Percentiles rank a stretch among this genome's conserved stretches.
phyloP scores from a whole-genome alignment of 2,888 invertebrate genomes.

The Ypsolopha sequella region DNA sequence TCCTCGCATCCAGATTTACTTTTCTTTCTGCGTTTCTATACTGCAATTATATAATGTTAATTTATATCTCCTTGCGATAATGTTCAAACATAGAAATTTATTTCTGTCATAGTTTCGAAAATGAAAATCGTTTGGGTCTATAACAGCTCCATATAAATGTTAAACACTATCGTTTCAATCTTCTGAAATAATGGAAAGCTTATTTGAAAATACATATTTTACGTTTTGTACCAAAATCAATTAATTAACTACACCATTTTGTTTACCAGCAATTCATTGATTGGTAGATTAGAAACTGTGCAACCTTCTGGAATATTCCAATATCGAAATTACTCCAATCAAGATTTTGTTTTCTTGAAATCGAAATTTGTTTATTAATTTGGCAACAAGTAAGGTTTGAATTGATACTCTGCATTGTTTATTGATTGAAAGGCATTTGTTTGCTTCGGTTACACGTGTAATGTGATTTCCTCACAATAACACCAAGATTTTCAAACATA shows the following conservation, averaged over 20 bases:
- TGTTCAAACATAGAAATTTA: too few species aligned
- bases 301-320: background rate
- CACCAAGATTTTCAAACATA: too few species aligned
- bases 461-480: too few species aligned
- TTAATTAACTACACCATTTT: constrained; percentile 22
- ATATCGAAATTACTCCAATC: background rate
- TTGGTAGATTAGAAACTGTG: background rate
- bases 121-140: too few species aligned
- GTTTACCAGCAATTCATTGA: background rate
- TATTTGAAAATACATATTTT: constrained; percentile 25
- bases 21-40: too few species aligned
- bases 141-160: too few species aligned
- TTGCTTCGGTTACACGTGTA: too few species aligned
- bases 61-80: too few species aligned
- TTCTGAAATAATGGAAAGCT: constrained; percentile 26
- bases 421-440: background rate
- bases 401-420: background rate
- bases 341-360: constrained; percentile 13
- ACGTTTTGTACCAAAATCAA: constrained; percentile 11
- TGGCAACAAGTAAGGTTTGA: background rate
- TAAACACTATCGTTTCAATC: constrained; percentile 12
- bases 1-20: too few species aligned
- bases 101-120: too few species aligned
- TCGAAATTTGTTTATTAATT: constrained; percentile 24
- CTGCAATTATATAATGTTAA: too few species aligned